A percentile compares a stretch with the other conserved stretches of the same genome.
phyloP scores from a whole-genome alignment of 1,140 invertebrate species.

The Antheraea mylitta region DNA sequence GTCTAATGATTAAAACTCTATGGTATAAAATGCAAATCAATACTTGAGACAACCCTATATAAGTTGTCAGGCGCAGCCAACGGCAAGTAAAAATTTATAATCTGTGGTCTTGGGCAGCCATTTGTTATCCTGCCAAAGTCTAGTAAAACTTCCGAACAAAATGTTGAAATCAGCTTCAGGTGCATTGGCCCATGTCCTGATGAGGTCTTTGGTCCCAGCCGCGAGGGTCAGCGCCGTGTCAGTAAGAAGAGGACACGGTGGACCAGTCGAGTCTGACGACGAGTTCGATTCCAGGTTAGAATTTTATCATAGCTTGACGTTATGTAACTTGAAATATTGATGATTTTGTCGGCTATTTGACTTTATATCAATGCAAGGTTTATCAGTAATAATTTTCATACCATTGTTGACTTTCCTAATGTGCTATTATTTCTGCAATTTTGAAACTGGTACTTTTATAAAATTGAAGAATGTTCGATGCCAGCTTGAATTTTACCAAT shows the following conservation, averaged over 20 bases:
- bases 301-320: slow-evolving; percentile 48
- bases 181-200: slow-evolving; percentile 58
- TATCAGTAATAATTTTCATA: not conserved
- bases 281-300: slow-evolving; percentile 71
- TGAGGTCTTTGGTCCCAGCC: slow-evolving; percentile 59
- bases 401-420: too few relatives aligned
- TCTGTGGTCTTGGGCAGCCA: slow-evolving; percentile 65
- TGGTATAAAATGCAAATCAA: too few relatives aligned
- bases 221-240: slow-evolving; percentile 53
- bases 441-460: too few relatives aligned
- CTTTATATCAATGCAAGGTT: not conserved
- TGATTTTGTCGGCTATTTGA: slow-evolving; percentile 13
- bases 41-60: not conserved
- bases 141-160: slow-evolving; percentile 50
- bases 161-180: slow-evolving; percentile 70
- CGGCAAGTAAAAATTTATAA: not conserved
- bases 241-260: slow-evolving; percentile 49
- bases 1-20: too few relatives aligned
- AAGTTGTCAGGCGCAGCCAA: not conserved
- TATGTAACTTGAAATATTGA: slow-evolving; percentile 68
- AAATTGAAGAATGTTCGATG: too few relatives aligned
- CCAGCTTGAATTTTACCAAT: too few relatives aligned
- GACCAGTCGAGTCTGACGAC: slow-evolving; percentile 65
- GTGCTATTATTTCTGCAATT: too few relatives aligned
- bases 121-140: slow-evolving; percentile 66